Evolutionary conservation across 2,797 vertebrate genomes (phyloP), one percentile per base, ranked within the genome.

Genomic region (Chanos chanos): DNA sequence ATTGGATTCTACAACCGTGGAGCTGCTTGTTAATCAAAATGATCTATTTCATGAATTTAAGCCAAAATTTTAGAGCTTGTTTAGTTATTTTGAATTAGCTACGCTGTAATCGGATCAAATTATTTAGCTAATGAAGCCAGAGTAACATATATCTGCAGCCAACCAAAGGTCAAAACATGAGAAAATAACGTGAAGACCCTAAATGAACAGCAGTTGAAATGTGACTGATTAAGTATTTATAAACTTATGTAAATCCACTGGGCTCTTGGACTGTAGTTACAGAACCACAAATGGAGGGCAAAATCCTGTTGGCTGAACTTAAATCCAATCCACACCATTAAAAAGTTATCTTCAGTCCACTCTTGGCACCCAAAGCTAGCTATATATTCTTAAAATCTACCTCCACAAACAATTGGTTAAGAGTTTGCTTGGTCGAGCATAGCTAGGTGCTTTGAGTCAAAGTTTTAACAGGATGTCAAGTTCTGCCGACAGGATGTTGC

Each of bases 341-440:
- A 36, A 10, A 22, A 64, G 16, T 25, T 49, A 1, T 37, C 47
- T 58, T 65, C 64, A 64, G 62, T 75, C 55, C 74, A 66, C 68
- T 72, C 71, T 73, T 70, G 80, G 64, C 70, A 66, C 25, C 18
- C 4, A 68, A 66, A 73, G 52, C 27, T 52, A 25, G 56, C 49
- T 19, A 12, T 31, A 24, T 55, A 27, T 40, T 13, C 10, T 64
- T 63, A 58, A n/a, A 8, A 33, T 60, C 77, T 80, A 76, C 79
- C 56, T 71, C 78, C 67, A 84, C 87, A 89, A 89, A 89, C 88
- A 86, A 65, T 79, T 91, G 89, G 83, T 85, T 70, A 85, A 81
- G 75, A 87, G 88, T 90, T 88, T 85, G 88, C 71, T 4, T 39
- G 30, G 16, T 44, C 58, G 67, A 34, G 55, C 64, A 7, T 55